A percentile compares a stretch with the other conserved stretches of the same genome.
These are phyloP conservation scores for Cheilosia soror DNA, from an alignment of 2,888 invertebrate genomes.

Conservation along the genomic window DNA sequence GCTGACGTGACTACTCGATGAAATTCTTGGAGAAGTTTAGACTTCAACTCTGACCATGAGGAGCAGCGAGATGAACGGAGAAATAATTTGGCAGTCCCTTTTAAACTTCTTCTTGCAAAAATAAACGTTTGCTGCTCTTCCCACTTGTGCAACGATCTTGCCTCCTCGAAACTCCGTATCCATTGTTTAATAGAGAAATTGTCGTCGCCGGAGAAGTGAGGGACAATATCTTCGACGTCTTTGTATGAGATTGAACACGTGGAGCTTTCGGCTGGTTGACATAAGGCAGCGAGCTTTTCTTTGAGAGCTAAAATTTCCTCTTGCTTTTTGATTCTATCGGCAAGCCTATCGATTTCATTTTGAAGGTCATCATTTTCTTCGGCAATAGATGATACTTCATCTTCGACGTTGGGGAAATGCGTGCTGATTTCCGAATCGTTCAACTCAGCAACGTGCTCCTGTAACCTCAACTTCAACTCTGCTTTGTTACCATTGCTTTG, in stretches of 20 bases:
- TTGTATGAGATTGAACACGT: conserved; percentile 29
- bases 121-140: conserved; percentile 35
- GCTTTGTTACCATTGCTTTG: conserved; percentile 23
- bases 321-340: conserved; percentile 33
- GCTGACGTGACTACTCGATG: conserved; percentile 30
- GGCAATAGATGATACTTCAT: not conserved
- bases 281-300: conserved; percentile 28
- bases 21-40: conserved; percentile 26
- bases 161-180: conserved; percentile 51
- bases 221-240: conserved; percentile 56
- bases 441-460: conserved; percentile 30
- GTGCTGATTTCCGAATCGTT: conserved; percentile 8
- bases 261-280: not conserved
- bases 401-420: conserved; percentile 24
- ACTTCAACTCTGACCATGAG: conserved; percentile 43
- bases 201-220: conserved; percentile 45
- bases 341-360: conserved; percentile 9
- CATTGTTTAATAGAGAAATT: conserved; percentile 42
- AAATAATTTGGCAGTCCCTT: conserved; percentile 48
- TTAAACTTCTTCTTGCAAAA: conserved; percentile 33
- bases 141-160: conserved; percentile 30
- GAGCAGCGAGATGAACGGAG: conserved; percentile 34
- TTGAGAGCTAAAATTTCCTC: conserved; percentile 40
- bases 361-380: conserved; percentile 13
- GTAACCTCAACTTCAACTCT: conserved; percentile 25